These are phyloP conservation scores for Malacoraja senta DNA, from an alignment of 2,797 vertebrate species.

Conservation along the genomic window DNA sequence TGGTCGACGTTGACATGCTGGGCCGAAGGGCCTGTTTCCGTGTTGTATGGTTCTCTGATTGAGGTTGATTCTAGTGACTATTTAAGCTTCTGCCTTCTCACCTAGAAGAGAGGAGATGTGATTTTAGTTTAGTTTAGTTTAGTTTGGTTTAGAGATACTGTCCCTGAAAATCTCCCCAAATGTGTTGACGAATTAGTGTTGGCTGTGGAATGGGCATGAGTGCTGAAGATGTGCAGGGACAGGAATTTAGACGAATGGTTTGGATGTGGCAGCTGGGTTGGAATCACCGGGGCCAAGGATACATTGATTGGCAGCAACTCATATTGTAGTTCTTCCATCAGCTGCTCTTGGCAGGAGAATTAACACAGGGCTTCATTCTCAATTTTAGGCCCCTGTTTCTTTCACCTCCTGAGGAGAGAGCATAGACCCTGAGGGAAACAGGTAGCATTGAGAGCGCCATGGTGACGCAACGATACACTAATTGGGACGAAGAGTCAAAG, in stretches of 20 bases:
- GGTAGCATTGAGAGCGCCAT: too few relatives aligned
- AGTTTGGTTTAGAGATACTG: not conserved
- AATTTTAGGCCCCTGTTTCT: too few relatives aligned
- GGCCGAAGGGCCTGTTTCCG: too few relatives aligned
- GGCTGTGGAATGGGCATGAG: not conserved
- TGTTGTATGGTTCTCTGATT: too few relatives aligned
- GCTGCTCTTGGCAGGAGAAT: not conserved
- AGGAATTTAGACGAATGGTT: not conserved
- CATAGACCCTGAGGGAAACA: too few relatives aligned
- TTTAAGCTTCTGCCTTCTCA: not conserved
- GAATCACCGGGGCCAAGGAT: not conserved
- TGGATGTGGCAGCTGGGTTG: not conserved
- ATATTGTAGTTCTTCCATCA: not conserved
- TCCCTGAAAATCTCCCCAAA: not conserved
- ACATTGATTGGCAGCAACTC: not conserved
- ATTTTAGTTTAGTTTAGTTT: not conserved
- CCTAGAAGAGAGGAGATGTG: not conserved
- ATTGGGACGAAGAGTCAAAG: too few relatives aligned
- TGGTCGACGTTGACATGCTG: too few relatives aligned
- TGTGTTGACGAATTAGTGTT: not conserved
- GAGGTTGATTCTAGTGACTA: conserved; percentile 16
- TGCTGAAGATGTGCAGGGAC: not conserved
- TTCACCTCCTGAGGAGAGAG: too few relatives aligned
- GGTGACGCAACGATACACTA: too few relatives aligned
- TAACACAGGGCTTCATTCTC: too few relatives aligned